Percentiles rank a stretch among this genome's conserved stretches.
These are phyloP conservation scores for Hypena proboscidalis DNA, from an alignment of 2,888 invertebrate genomes.

Conservation along the genomic window DNA sequence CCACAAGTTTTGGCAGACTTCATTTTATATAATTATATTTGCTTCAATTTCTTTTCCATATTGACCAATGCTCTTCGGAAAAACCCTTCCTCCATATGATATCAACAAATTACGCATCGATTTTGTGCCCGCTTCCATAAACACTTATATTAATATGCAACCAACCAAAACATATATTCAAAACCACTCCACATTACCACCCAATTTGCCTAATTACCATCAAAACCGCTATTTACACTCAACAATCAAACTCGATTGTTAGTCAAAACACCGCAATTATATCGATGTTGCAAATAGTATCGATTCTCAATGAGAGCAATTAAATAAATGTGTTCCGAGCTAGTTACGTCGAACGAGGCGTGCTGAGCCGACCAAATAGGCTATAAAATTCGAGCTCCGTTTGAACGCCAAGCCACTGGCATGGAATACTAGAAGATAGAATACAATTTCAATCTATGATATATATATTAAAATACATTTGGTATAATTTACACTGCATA, in stretches of 20 bases:
- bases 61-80: no score
- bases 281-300: constrained; percentile 43
- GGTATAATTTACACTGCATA: no score
- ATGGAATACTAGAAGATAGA: constrained; percentile 5
- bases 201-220: constrained; percentile 20
- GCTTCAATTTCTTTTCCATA: no score
- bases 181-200: constrained; percentile 1
- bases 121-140: no score
- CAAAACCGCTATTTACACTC: constrained; percentile 12
- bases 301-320: constrained; percentile 55
- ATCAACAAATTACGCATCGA: no score
- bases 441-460: no score
- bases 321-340: constrained; percentile 60
- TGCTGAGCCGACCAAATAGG: constrained; percentile 60
- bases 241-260: constrained; percentile 25
- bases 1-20: no score
- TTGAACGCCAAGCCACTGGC: constrained; percentile 28
- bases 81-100: no score
- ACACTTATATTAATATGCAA: not conserved
- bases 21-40: no score
- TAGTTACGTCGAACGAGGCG: constrained; percentile 49
- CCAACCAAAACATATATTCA: not conserved
- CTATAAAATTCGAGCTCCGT: constrained; percentile 57
- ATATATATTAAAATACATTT: no score
- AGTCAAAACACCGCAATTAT: constrained; percentile 35